Percentiles rank a stretch among this genome's conserved stretches.
Conservation (phyloP, 1,140 invertebrate genomes). For the Xylocopa sonorina region DNA sequence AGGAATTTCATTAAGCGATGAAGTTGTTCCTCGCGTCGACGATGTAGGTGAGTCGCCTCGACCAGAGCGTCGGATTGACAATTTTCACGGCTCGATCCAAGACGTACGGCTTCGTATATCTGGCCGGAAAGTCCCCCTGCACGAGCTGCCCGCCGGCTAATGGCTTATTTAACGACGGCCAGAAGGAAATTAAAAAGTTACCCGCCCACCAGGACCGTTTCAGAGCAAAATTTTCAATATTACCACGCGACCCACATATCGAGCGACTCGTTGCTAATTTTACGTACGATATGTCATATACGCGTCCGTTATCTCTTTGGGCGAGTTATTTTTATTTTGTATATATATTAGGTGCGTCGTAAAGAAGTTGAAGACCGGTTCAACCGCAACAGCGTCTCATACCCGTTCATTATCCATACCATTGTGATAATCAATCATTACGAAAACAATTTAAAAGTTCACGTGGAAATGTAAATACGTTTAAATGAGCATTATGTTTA, state of each 20-base stretch:
- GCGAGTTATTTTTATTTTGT: background rate
- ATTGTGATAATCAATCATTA: conserved; percentile 43
- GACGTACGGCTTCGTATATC: background rate
- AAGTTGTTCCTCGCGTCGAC: background rate
- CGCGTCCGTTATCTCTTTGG: no score
- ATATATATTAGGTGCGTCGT: background rate
- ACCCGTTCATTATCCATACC: conserved; percentile 30
- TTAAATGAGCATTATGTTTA: conserved; percentile 8
- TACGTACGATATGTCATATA: background rate
- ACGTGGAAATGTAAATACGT: background rate
- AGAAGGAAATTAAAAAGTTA: background rate
- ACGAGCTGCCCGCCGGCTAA: background rate
- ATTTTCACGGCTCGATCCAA: background rate
- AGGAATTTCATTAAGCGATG: background rate
- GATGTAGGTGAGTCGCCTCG: no score
- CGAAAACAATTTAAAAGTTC: conserved; percentile 48
- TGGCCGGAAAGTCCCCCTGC: background rate
- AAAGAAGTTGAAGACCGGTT: background rate
- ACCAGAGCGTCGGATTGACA: background rate
- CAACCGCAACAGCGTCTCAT: conserved; percentile 25
- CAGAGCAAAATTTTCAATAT: conserved; percentile 15
- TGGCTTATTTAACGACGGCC: background rate
- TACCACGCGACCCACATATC: conserved; percentile 10
- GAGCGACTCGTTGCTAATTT: background rate
- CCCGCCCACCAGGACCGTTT: background rate